Evolutionary conservation across 2,113 vertebrate species (phyloP).

Genomic region (Chrysochloris asiatica): DNA sequence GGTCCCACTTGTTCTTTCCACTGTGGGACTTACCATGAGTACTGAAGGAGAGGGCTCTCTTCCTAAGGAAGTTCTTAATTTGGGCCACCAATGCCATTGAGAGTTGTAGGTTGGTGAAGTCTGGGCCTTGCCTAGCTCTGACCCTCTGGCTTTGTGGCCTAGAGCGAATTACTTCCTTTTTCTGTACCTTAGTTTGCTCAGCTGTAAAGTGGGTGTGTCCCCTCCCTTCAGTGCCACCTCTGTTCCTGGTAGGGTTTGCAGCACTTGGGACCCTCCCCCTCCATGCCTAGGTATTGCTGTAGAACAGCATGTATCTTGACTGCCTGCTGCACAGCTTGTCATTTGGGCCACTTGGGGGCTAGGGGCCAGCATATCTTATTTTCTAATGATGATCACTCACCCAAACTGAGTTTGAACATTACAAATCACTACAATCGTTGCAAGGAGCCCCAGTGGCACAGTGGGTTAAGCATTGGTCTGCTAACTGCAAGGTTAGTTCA

Average conservation of each 20-base stretch:
- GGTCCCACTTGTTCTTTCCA: neutral
- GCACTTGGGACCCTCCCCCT: neutral
- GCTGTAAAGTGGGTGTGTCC: conserved; percentile 37
- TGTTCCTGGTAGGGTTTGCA: neutral
- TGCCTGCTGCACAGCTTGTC: neutral
- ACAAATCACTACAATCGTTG: neutral
- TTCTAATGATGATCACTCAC: neutral
- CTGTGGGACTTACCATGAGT: neutral
- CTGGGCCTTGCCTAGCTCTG: neutral
- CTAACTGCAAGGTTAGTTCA: too few species aligned
- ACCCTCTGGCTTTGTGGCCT: neutral
- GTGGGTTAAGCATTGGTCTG: too few species aligned
- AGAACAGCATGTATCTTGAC: neutral
- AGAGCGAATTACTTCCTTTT: neutral
- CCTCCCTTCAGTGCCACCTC: neutral
- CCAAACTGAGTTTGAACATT: neutral
- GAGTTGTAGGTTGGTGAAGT: neutral
- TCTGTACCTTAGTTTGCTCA: conserved; percentile 6
- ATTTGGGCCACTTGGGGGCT: neutral
- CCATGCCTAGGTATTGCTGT: neutral
- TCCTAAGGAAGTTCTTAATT: neutral
- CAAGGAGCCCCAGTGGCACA: too few species aligned
- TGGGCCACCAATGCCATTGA: neutral
- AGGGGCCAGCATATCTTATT: neutral
- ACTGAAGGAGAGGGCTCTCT: neutral